Evolutionary conservation across 2,113 vertebrate species (phyloP).

Genomic region (Malurus elegans): DNA sequence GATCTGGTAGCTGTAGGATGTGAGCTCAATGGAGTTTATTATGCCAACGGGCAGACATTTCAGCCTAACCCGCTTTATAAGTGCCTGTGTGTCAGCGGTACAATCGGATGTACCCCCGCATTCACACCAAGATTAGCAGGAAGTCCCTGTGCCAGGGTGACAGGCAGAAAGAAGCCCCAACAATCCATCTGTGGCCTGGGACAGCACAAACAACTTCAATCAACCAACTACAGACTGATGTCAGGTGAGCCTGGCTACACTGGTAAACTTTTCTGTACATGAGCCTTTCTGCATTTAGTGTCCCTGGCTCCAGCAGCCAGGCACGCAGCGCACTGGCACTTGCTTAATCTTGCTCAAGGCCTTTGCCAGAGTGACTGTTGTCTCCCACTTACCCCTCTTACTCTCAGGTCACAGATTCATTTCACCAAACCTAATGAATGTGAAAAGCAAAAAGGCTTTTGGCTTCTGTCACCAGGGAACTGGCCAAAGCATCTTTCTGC

Average conservation of each 20-base stretch:
- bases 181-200: conserved; percentile 57
- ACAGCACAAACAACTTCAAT: conserved; percentile 73
- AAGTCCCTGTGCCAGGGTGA: conserved; percentile 58
- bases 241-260: conserved; percentile 80
- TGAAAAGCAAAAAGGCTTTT: conserved; percentile 6
- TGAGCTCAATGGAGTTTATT: conserved; percentile 85
- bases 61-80: conserved; percentile 86
- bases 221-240: conserved; percentile 78
- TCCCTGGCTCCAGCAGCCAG: background rate
- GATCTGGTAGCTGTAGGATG: conserved; percentile 93
- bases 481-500: background rate
- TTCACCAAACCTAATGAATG: background rate
- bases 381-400: conserved; percentile 23
- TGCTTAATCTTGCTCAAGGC: background rate
- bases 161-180: conserved; percentile 61
- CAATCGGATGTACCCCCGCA: conserved; percentile 89
- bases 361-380: background rate
- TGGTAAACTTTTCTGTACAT: background rate
- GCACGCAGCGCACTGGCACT: background rate
- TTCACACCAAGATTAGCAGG: conserved; percentile 77
- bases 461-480: background rate
- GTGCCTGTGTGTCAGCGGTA: conserved; percentile 90
- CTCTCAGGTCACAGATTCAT: conserved; percentile 31
- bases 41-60: conserved; percentile 89
- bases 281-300: background rate